A percentile compares a stretch with the other conserved stretches of the same genome.
Conservation (phyloP, 53 echinoderm and acorn worm genomes). For the Apostichopus leukothele region DNA sequence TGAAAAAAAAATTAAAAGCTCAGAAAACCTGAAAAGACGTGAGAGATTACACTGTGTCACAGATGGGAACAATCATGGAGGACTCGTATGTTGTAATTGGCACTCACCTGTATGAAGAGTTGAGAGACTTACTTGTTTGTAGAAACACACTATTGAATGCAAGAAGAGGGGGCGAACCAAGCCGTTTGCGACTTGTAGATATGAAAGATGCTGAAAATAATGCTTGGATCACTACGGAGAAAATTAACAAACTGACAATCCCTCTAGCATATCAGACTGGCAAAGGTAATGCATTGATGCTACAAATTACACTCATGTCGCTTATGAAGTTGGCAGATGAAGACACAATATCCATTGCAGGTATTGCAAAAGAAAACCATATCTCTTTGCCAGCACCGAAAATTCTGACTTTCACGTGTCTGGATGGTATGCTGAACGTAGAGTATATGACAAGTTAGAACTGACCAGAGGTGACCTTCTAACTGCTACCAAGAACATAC, state of each 20-base stretch:
- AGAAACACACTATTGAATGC: constrained; percentile 67
- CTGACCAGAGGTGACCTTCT: background rate
- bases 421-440: constrained; percentile 39
- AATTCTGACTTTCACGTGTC: constrained; percentile 20
- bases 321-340: constrained; percentile 31
- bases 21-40: constrained; percentile 44
- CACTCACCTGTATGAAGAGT: constrained; percentile 53
- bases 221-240: constrained; percentile 28
- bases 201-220: constrained; percentile 40
- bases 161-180: constrained; percentile 56
- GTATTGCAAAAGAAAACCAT: background rate
- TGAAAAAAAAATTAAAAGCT: constrained; percentile 33
- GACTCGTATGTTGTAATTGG: constrained; percentile 38
- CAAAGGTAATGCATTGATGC: constrained; percentile 63
- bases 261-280: constrained; percentile 67
- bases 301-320: constrained; percentile 51
- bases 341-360: constrained; percentile 7
- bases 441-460: constrained; percentile 21
- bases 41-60: no score
- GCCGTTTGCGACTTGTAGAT: constrained; percentile 36
- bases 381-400: constrained; percentile 23
- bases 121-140: constrained; percentile 53
- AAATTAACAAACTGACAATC: constrained; percentile 43
- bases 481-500: constrained; percentile 60
- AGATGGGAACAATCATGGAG: no score